Base-by-base conservation (phyloP, 2,888 invertebrate species). In the Cephus spinipes region DNA sequence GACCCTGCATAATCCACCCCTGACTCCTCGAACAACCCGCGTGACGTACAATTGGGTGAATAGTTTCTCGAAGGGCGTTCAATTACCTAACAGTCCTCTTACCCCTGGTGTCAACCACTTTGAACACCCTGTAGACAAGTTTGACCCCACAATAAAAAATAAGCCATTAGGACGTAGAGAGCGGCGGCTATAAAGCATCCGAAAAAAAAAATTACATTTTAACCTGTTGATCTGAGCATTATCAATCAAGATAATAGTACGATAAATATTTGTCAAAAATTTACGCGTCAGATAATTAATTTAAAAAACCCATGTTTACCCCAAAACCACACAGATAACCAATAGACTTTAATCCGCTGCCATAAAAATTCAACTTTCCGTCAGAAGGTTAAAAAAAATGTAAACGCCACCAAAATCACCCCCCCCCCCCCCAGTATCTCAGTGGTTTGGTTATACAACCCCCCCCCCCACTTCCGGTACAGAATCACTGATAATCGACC, bases 11-110 rank as follows among this genome's bases (percentile, higher is more conserved):
- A 31, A 71, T 3, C 32, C 71, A 31, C 32, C 71, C 33, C 71
- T 12, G 32, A 32, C 55, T 9, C 23, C 23, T 23, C 71, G 9
- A 32, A 23, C 32, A 2, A 1, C 71, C 32, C 71, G 78, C 35
- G 78, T 75, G 81, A 85, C 82, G 83, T 85, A 88, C 87, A 90
- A 90, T 89, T 88, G 88, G 86, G 82, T 82, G 87, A 89, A 88
- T 89, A 85, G 89, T 83, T 85, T 82, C 82, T 82, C 84, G 82
- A 86, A 86, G 86, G 85, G 85, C 84, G 87, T 88, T 89, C 89
- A 86, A 89, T 88, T 83, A 87, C 87, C 85, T 88, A 89, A 88
- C 83, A 79, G 82, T 84, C 86, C 89, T 88, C 87, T 83, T 36
- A 83, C 85, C 86, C 68, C 31, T 11, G 75, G 71, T 71, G 71